Percentiles rank a stretch among this genome's conserved stretches.
Conservation (phyloP, 2,797 vertebrate genomes). For the Gambelia wislizenii region DNA sequence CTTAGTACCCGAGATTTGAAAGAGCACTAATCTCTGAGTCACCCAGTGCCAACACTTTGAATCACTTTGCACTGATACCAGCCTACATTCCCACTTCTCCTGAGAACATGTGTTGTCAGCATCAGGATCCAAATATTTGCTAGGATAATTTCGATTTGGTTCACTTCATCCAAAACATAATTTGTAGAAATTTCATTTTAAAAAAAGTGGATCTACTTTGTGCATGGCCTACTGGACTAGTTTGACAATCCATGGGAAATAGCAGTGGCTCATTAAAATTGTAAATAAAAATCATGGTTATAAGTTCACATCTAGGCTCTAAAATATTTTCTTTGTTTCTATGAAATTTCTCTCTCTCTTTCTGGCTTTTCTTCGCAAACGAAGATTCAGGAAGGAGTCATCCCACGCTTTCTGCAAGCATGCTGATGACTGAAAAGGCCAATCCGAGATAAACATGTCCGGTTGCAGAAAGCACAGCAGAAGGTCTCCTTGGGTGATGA, state of each 20-base stretch:
- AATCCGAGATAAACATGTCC: too few relatives aligned
- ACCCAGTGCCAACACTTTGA: not conserved
- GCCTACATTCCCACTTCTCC: not conserved
- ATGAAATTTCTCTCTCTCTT: too few relatives aligned
- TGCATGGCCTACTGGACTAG: not conserved
- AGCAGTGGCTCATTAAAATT: not conserved
- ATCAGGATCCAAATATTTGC: not conserved
- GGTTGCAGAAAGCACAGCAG: too few relatives aligned
- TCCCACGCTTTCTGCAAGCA: too few relatives aligned
- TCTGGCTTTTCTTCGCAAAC: too few relatives aligned
- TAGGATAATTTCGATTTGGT: not conserved
- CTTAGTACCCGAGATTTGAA: not conserved
- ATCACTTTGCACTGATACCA: not conserved
- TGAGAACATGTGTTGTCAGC: not conserved
- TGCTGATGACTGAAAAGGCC: too few relatives aligned
- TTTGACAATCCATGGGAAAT: not conserved
- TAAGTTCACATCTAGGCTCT: too few relatives aligned
- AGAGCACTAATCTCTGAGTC: too few relatives aligned
- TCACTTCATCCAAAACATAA: not conserved
- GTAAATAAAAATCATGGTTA: not conserved
- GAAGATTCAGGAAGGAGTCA: too few relatives aligned
- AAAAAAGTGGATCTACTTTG: not conserved
- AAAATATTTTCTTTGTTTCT: not conserved
- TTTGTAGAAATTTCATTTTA: too few relatives aligned
- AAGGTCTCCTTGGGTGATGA: too few relatives aligned